A percentile compares a stretch with the other conserved stretches of the same genome.
Evolutionary conservation across 2,113 vertebrate genomes (phyloP).

Genomic region (Callopanchax toddi): DNA sequence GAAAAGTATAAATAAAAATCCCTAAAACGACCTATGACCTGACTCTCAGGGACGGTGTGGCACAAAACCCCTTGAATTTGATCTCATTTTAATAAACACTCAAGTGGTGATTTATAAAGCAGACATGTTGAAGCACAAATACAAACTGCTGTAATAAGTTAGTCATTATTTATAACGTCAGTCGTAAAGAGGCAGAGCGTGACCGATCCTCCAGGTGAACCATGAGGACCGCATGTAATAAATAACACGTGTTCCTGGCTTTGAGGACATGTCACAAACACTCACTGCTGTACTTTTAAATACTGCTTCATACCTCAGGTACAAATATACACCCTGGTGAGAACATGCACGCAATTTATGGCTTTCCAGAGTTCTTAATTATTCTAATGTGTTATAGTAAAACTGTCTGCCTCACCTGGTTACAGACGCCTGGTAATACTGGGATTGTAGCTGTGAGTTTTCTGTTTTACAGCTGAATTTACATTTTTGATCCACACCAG

Average conservation of each 20-base stretch:
- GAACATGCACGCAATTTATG: too few relatives aligned
- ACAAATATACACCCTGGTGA: too few relatives aligned
- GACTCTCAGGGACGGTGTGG: conserved; percentile 2
- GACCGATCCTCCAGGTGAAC: conserved; percentile 26
- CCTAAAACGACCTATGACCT: neutral
- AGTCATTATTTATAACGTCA: conserved; percentile 34
- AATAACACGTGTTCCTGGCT: neutral
- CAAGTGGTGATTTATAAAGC: neutral
- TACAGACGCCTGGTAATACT: neutral
- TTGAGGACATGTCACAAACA: neutral
- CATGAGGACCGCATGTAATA: conserved; percentile 19
- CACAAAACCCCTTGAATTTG: conserved; percentile 6
- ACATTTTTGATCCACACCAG: too few relatives aligned
- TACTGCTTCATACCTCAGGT: too few relatives aligned
- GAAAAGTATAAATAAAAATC: neutral
- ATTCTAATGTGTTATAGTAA: too few relatives aligned
- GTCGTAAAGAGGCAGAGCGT: conserved; percentile 21
- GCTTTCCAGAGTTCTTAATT: too few relatives aligned
- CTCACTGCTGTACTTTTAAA: conserved; percentile 1
- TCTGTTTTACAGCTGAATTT: conserved; percentile 3
- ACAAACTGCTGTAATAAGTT: conserved; percentile 7
- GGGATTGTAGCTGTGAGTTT: too few relatives aligned
- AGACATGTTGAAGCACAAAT: conserved; percentile 10
- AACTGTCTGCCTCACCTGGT: too few relatives aligned
- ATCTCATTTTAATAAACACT: conserved; percentile 12